Evolutionary conservation across 1,140 invertebrate species (phyloP).

Genomic region (Drosophila yakuba): DNA sequence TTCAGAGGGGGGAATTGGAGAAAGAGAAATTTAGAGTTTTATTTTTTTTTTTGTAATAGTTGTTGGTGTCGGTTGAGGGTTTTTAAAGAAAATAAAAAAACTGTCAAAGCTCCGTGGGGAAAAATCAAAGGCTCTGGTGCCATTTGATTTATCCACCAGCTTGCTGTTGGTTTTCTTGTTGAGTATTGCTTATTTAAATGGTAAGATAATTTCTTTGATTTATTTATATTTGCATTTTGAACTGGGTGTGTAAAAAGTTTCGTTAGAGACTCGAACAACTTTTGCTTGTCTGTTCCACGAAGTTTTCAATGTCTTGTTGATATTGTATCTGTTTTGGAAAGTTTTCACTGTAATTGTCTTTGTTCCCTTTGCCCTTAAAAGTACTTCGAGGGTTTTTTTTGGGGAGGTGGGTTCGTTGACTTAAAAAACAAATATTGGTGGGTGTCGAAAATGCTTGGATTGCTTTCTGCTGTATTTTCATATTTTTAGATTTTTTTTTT

Average conservation of each 20-base stretch:
- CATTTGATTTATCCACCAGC: constrained; percentile 16
- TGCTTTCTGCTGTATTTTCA: constrained; percentile 42
- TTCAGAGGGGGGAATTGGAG: constrained; percentile 71
- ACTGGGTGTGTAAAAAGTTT: constrained; percentile 75
- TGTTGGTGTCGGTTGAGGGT: constrained; percentile 37
- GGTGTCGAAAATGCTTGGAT: constrained; percentile 35
- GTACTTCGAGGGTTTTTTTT: constrained; percentile 9
- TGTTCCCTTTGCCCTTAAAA: constrained; percentile 21
- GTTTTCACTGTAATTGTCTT: constrained; percentile 58
- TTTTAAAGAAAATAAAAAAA: constrained; percentile 53
- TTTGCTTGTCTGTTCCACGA: constrained; percentile 65
- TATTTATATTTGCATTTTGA: constrained; percentile 78
- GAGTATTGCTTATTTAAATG: constrained; percentile 40
- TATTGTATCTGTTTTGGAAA: constrained; percentile 48
- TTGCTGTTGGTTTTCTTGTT: constrained; percentile 57
- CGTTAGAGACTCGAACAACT: constrained; percentile 47
- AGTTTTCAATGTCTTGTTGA: constrained; percentile 55
- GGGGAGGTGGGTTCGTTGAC: constrained; percentile 21
- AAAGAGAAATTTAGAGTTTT: constrained; percentile 84
- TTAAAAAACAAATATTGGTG: constrained; percentile 37
- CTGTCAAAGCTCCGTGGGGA: constrained; percentile 32
- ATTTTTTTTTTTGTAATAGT: constrained; percentile 62
- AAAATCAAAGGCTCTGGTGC: constrained; percentile 38
- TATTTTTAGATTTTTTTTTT: neutral
- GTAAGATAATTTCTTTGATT: constrained; percentile 37